phyloP scores from a whole-genome alignment of 2,888 invertebrate genomes.

The Drosophila limbata region DNA sequence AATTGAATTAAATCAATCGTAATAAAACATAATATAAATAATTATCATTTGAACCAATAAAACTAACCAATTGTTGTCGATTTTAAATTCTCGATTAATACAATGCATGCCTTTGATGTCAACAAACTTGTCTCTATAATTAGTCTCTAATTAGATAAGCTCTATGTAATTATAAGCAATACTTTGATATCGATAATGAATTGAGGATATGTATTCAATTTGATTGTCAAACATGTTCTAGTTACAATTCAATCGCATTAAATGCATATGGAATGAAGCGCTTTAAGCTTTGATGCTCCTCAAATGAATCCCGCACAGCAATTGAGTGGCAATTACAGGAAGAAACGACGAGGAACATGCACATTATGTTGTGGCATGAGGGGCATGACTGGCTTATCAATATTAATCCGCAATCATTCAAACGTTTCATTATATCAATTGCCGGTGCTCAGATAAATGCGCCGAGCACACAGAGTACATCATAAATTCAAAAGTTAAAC shows the following conservation, averaged over 20 bases:
- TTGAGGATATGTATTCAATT: slow-evolving; percentile 7
- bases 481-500: slow-evolving; percentile 75
- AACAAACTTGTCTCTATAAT: not conserved
- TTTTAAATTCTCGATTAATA: not conserved
- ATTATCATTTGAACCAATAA: not conserved
- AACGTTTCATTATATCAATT: slow-evolving; percentile 64
- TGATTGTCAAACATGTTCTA: slow-evolving; percentile 3
- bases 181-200: slow-evolving; percentile 8
- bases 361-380: slow-evolving; percentile 2
- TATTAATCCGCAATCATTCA: slow-evolving; percentile 63
- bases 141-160: not conserved
- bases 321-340: slow-evolving; percentile 6
- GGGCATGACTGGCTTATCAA: slow-evolving; percentile 33
- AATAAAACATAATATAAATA: too few species aligned
- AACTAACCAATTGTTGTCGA: not conserved
- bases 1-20: too few species aligned
- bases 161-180: slow-evolving; percentile 4
- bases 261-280: slow-evolving; percentile 18
- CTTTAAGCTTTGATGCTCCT: slow-evolving; percentile 10
- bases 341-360: slow-evolving; percentile 4
- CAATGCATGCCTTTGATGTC: not conserved
- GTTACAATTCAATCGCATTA: slow-evolving; percentile 1
- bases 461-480: slow-evolving; percentile 16
- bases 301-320: slow-evolving; percentile 2
- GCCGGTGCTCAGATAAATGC: slow-evolving; percentile 27